Evolutionary conservation across 2,797 vertebrate species (phyloP).

Genomic region (Xenops minutus): DNA sequence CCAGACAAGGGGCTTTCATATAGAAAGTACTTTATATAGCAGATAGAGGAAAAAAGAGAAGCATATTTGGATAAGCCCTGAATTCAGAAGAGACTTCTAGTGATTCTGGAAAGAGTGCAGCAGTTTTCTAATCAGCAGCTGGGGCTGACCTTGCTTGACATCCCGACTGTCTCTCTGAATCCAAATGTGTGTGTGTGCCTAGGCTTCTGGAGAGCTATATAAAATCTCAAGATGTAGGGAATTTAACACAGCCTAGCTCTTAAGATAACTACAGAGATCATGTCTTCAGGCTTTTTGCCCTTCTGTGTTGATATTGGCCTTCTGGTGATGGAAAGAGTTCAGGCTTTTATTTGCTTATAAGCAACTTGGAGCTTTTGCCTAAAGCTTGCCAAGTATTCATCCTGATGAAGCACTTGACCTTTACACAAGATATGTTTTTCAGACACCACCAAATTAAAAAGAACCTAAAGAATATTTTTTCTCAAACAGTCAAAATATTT

Average conservation of each 20-base stretch:
- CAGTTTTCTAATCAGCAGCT: not conserved
- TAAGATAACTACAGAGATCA: not conserved
- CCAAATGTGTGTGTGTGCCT: not conserved
- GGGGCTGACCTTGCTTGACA: not conserved
- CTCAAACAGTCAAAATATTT: not conserved
- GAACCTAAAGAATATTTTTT: not conserved
- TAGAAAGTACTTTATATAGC: conserved; percentile 5
- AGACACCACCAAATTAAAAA: not conserved
- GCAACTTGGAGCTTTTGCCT: not conserved
- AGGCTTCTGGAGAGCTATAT: not conserved
- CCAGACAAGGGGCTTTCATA: conserved; percentile 8
- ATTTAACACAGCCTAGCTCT: not conserved
- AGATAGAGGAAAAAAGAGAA: not conserved
- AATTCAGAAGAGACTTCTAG: not conserved
- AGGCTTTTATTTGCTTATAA: not conserved
- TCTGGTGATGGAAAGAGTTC: not conserved
- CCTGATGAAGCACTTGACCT: not conserved
- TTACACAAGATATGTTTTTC: not conserved
- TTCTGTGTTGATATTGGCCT: not conserved
- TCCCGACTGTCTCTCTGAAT: not conserved
- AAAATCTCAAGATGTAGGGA: not conserved
- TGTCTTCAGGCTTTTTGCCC: not conserved
- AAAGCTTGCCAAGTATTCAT: not conserved
- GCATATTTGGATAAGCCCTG: not conserved
- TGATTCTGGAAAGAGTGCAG: not conserved